Percentiles rank a stretch among this genome's conserved stretches.
Evolutionary conservation across 2,113 vertebrate genomes (phyloP).

Genomic region (Hylia prasina): DNA sequence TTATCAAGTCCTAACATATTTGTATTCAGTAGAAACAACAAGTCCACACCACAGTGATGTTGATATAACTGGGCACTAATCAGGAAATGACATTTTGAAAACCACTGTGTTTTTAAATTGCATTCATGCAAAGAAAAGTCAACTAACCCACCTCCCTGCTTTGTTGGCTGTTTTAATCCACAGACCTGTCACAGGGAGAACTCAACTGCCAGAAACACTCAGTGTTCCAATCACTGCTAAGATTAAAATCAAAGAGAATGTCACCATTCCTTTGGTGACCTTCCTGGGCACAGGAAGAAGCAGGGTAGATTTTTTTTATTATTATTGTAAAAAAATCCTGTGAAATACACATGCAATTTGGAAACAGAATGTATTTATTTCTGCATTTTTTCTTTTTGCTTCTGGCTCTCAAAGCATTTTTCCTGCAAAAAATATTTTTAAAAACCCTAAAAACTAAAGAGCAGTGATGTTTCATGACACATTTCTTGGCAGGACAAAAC

Average conservation of each 20-base stretch:
- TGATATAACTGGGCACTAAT: background rate
- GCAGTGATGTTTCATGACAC: background rate
- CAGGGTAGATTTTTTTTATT: background rate
- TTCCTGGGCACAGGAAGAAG: background rate
- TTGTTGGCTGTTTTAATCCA: background rate
- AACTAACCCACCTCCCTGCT: background rate
- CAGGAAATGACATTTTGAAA: background rate
- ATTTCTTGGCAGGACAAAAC: background rate
- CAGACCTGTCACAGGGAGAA: background rate
- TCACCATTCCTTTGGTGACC: background rate
- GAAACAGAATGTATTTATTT: background rate
- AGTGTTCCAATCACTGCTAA: background rate
- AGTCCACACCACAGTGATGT: background rate
- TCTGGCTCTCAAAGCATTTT: background rate
- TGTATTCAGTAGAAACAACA: background rate
- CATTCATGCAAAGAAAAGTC: background rate
- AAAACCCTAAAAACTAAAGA: background rate
- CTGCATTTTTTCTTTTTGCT: background rate
- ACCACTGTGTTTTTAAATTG: background rate
- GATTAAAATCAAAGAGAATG: background rate
- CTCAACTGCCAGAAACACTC: background rate
- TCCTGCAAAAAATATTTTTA: background rate
- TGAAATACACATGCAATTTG: background rate
- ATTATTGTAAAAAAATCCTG: background rate
- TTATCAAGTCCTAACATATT: background rate